Base-by-base conservation (phyloP, 2,113 vertebrate species). In the Colaptes auratus region DNA sequence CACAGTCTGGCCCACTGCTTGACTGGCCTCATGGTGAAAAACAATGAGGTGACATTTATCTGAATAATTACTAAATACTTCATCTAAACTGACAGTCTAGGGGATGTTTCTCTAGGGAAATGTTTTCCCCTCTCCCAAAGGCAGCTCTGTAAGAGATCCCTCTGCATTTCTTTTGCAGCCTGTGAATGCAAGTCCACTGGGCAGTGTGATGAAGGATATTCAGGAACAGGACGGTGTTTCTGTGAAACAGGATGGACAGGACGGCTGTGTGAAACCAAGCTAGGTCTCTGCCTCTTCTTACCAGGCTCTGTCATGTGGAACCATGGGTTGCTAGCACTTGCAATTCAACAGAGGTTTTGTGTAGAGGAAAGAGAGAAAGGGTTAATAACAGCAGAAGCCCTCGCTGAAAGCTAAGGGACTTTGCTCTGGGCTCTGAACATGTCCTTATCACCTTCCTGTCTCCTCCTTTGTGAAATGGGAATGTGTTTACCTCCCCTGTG, bases 191-290 rank as follows among this genome's bases (percentile, higher is more conserved):
- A 98, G 1, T 96, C 95, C 55, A 98, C 98, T 0, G 99, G 99
- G 13, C 96, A 98, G 71, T 99, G 99, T 28, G 98, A 99, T 0
- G 98, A 98, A 2, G 98, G 99, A 2, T 81, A 84, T n/a, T 92
- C 75, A 1, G 99, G 99, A 42, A 98, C 98, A 0, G 99, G 99
- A 9, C 84, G 75, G 18, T 99, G 99, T 85, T 95, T 99, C 96
- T 99, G 99, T 89, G 98, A 98, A 23, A 93, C 95, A 0, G 99
- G 98, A 60, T 99, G 99, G 99, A 98, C 98, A 0, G 99, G 99
- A 44, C 92, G 36, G 16, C 96, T 93, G 39, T 99, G 99, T 33
- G 98, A 99, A 90, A 97, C 91, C 27, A 96, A 94, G 59, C 92
- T 98, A 96, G 98, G 99, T 99, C 66, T 84, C 59, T 92, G 86